These are phyloP conservation scores for Pygoscelis adeliae DNA, from an alignment of 2,113 vertebrate species.

Conservation along the genomic window DNA sequence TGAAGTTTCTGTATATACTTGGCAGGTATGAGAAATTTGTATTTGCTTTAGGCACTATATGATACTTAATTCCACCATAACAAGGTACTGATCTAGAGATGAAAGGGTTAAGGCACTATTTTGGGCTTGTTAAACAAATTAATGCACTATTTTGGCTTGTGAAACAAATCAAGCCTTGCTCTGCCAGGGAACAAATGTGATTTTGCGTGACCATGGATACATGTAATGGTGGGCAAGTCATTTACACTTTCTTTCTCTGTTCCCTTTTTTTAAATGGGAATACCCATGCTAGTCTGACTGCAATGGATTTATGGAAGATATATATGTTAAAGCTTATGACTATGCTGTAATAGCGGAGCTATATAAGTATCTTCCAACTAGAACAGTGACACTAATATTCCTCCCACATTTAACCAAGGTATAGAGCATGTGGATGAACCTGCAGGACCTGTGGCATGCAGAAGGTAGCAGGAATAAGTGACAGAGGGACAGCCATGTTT, in stretches of 20 bases:
- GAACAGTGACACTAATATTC: neutral
- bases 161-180: neutral
- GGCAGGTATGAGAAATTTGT: neutral
- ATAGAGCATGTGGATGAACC: neutral
- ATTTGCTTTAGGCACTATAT: neutral
- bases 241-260: neutral
- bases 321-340: neutral
- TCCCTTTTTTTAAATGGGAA: neutral
- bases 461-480: neutral
- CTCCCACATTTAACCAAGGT: neutral
- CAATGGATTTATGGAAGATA: neutral
- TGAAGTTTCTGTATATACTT: neutral
- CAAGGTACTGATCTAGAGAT: neutral
- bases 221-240: neutral
- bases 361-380: neutral
- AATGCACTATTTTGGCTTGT: neutral
- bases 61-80: neutral
- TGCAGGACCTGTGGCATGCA: neutral
- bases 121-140: neutral
- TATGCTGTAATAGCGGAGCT: neutral
- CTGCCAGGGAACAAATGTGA: neutral
- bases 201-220: neutral
- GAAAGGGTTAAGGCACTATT: neutral
- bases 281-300: neutral
- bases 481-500: neutral